Evolutionary conservation across 1,140 invertebrate genomes (phyloP), one percentile per base, ranked within the genome.

Genomic region (Monomorium pharaonis): DNA sequence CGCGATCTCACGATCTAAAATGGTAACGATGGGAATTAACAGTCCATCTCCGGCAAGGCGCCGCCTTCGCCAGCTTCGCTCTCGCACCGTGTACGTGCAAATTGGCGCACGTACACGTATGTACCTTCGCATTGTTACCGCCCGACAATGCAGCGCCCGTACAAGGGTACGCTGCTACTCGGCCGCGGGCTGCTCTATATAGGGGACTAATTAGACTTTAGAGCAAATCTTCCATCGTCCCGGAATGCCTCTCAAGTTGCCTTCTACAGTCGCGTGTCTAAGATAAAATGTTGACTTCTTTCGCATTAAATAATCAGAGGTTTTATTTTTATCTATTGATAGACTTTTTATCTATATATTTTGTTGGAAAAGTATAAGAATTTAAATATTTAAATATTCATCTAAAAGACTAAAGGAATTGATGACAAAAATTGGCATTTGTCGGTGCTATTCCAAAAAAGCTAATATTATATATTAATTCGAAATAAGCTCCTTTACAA

Each of bases 1-100:
- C 91, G 42, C 85, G 80, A 92, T 92, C 91, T 92, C 91, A 92
- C 91, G 91, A 92, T 92, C 90, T 86, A 62, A 89, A 91, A 92
- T 90, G 86, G 85, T 91, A 92, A 92, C 86, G 84, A 90, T 92
- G 91, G 72, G 89, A 92, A 91, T 85, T 62, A 89, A 84, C 74
- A 86, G 65, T 60, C 85, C 65, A 88, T 88, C 76, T 75, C 27
- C 16, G n/a, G 37, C 24, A 47, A 21, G 9, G 49, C 14, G 69
- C 18, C 30, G 21, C 14, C 27, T 62, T 16, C 27, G 63, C n/a
- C 44, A 18, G 27, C 6, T 47, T 30, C 49, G 49, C 27, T 42
- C 18, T 14, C 30, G 21, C 30, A 7, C n/a, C 44, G 27, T 74
- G 51, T 63, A 42, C 47, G 24, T 44, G 60, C 44, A 30, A 67